phyloP scores from a whole-genome alignment of 2,797 vertebrate species.

The Eospalax fontanierii region DNA sequence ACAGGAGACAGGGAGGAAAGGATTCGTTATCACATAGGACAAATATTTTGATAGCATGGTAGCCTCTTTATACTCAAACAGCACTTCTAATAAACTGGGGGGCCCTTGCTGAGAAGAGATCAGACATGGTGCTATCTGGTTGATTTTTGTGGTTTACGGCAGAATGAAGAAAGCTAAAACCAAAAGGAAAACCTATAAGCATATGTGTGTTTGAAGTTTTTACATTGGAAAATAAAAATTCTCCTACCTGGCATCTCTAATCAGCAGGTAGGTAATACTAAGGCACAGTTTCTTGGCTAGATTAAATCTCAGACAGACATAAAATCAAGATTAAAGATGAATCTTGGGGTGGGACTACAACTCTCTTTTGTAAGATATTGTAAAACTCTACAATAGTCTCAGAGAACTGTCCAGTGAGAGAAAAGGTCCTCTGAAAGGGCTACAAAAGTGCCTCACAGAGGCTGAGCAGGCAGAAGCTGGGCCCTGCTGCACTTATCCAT shows the following conservation, averaged over 20 bases:
- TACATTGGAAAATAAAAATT: background rate
- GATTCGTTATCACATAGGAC: rapidly evolving
- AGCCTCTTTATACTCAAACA: background rate
- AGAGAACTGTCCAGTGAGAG: background rate
- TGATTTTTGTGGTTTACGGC: background rate
- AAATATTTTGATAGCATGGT: background rate
- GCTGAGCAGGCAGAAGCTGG: background rate
- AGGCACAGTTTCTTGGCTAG: background rate
- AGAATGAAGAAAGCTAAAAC: background rate
- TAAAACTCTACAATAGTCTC: background rate
- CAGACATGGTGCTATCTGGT: background rate
- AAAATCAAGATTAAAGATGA: conserved; percentile 54
- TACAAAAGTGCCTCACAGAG: background rate
- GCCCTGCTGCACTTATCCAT: background rate
- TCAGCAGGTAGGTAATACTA: conserved; percentile 44
- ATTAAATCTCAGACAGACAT: conserved; percentile 15
- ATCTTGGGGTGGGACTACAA: background rate
- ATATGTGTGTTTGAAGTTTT: background rate
- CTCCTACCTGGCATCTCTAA: background rate
- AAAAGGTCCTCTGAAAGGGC: background rate
- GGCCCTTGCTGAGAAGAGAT: background rate
- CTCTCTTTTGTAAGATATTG: background rate
- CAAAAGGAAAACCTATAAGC: background rate
- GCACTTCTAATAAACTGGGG: background rate
- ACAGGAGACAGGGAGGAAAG: background rate